Evolutionary conservation across 2,797 vertebrate genomes (phyloP).

Genomic region (Setipinna tenuifilis): DNA sequence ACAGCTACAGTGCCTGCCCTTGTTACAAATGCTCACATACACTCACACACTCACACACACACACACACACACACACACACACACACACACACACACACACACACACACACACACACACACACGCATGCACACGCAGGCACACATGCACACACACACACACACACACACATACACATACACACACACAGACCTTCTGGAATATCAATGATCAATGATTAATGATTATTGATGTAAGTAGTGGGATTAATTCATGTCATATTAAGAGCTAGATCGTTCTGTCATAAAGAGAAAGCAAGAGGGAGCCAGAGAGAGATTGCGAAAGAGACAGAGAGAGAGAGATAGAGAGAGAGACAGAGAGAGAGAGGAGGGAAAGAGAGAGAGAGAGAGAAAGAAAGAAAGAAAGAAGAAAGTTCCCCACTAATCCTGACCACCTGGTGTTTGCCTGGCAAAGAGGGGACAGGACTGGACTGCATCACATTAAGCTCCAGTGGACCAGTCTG

Average conservation of each 20-base stretch:
- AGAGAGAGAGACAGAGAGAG: too few species aligned
- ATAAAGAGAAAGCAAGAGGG: not conserved
- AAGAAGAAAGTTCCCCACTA: not conserved
- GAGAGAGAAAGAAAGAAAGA: not conserved
- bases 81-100: not conserved
- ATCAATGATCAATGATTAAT: not conserved
- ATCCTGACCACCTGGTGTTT: not conserved
- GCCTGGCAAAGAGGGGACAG: not conserved
- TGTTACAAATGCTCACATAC: not conserved
- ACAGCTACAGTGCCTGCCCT: not conserved
- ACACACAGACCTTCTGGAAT: not conserved
- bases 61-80: too few species aligned
- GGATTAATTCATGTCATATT: not conserved
- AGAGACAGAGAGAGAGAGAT: too few species aligned
- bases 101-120: not conserved
- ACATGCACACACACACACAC: too few species aligned
- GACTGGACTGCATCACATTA: too few species aligned
- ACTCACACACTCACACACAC: too few species aligned
- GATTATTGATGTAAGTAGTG: not conserved
- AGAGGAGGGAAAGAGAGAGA: not conserved
- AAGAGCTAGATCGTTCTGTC: not conserved
- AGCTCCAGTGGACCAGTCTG: too few species aligned
- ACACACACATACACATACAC: not conserved
- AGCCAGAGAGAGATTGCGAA: too few species aligned
- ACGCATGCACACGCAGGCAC: too few species aligned